Conservation (phyloP, 2,113 vertebrate genomes). For the Apodemus sylvaticus region DNA sequence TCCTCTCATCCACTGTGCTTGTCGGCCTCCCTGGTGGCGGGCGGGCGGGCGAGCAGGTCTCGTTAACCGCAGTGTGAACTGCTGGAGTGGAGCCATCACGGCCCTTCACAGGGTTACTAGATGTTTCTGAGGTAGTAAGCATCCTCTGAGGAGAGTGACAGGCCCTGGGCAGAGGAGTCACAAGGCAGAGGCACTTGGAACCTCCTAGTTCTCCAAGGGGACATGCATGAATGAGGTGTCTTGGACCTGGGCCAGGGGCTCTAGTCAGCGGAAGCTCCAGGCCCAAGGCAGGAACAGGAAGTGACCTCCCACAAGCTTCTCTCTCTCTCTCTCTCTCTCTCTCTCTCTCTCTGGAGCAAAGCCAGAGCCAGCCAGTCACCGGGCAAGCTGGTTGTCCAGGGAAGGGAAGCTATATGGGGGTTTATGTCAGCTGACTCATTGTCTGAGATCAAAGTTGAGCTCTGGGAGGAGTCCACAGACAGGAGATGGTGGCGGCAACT, state of each 20-base stretch:
- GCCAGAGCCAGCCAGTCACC: background rate
- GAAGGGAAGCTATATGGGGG: background rate
- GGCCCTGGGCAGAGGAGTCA: background rate
- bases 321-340: background rate
- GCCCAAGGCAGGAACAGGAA: background rate
- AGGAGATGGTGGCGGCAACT: rapidly evolving
- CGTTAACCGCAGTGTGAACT: background rate
- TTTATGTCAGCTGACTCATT: background rate
- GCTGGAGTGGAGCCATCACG: background rate
- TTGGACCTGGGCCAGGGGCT: background rate
- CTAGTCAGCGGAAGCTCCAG: background rate
- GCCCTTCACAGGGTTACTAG: background rate
- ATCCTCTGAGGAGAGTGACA: background rate
- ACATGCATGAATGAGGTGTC: background rate
- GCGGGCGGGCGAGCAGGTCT: background rate
- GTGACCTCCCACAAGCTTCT: background rate
- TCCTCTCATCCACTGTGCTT: background rate
- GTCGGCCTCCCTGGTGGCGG: background rate
- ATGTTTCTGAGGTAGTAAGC: background rate
- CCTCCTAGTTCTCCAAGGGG: background rate
- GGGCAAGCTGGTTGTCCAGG: background rate
- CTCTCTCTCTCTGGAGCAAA: background rate
- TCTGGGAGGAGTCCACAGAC: background rate
- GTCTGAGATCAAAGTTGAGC: background rate
- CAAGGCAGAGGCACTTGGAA: background rate